These are phyloP conservation scores for Drosophila conformis DNA, from an alignment of 2,888 invertebrate species.

Conservation along the genomic window DNA sequence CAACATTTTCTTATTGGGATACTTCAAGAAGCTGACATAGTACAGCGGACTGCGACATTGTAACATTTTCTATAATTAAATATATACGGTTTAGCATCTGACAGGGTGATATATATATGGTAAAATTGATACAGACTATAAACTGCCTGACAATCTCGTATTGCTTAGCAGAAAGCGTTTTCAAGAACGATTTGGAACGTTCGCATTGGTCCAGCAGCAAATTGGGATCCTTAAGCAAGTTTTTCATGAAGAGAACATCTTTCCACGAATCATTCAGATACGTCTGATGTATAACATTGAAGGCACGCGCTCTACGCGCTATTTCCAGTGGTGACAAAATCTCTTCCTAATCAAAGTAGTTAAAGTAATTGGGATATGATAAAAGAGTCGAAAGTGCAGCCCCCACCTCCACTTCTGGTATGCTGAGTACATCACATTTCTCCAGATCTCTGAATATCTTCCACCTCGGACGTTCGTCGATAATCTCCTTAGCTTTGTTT, in stretches of 20 bases:
- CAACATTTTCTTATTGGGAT: slow-evolving; percentile 67
- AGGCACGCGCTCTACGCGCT: slow-evolving; percentile 73
- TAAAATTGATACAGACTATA: slow-evolving; percentile 58
- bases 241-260: slow-evolving; percentile 80
- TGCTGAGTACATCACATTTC: slow-evolving; percentile 81
- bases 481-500: slow-evolving; percentile 51
- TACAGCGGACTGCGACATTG: slow-evolving; percentile 82
- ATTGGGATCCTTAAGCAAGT: slow-evolving; percentile 66
- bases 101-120: fast-evolving
- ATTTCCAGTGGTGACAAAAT: slow-evolving; percentile 77
- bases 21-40: slow-evolving; percentile 71
- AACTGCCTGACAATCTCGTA: slow-evolving; percentile 78
- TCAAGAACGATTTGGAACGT: slow-evolving; percentile 65
- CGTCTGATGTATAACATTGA: slow-evolving; percentile 78
- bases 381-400: fast-evolving
- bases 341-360: slow-evolving; percentile 50
- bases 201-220: slow-evolving; percentile 75
- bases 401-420: slow-evolving; percentile 71
- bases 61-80: slow-evolving; percentile 81
- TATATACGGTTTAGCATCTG: not conserved
- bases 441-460: slow-evolving; percentile 76
- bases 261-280: slow-evolving; percentile 82
- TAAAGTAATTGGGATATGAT: not conserved
- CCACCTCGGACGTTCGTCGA: slow-evolving; percentile 79
- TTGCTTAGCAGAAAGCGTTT: slow-evolving; percentile 58